Conservation (phyloP, 2,888 invertebrate species). For the Dasypolia templi region DNA sequence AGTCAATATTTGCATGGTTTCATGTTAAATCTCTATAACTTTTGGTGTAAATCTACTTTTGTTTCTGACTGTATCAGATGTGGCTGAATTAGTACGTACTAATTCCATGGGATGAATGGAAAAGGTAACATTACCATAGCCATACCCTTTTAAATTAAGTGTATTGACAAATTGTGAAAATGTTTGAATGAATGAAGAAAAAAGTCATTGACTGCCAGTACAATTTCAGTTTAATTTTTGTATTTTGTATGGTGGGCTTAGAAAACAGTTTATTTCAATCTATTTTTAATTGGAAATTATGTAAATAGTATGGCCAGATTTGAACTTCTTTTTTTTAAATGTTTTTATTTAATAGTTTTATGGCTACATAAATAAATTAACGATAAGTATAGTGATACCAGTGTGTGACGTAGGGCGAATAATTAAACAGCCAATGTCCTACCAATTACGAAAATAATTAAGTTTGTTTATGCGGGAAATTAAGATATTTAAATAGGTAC, state of each 20-base stretch:
- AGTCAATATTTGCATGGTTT: neutral
- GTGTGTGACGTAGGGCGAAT: neutral
- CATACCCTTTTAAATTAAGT: neutral
- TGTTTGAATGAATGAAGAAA: too few species aligned
- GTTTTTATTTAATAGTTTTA: too few species aligned
- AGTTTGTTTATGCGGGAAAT: slow-evolving; percentile 2
- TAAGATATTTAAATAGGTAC: neutral
- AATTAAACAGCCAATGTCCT: neutral
- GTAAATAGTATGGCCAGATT: neutral
- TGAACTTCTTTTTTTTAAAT: neutral
- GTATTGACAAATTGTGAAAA: neutral
- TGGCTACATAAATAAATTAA: neutral
- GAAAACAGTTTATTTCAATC: neutral
- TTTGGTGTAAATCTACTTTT: neutral
- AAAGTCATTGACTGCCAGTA: neutral
- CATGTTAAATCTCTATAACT: neutral
- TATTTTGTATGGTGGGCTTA: neutral
- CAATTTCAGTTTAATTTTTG: neutral
- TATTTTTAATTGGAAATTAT: neutral
- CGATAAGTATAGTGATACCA: neutral
- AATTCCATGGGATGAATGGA: neutral
- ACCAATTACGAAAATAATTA: neutral
- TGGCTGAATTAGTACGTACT: neutral
- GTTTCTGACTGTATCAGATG: neutral
- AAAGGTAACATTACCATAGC: too few species aligned